These are phyloP conservation scores for Pluvianellus socialis DNA, from an alignment of 2,113 vertebrate genomes.

Conservation along the genomic window DNA sequence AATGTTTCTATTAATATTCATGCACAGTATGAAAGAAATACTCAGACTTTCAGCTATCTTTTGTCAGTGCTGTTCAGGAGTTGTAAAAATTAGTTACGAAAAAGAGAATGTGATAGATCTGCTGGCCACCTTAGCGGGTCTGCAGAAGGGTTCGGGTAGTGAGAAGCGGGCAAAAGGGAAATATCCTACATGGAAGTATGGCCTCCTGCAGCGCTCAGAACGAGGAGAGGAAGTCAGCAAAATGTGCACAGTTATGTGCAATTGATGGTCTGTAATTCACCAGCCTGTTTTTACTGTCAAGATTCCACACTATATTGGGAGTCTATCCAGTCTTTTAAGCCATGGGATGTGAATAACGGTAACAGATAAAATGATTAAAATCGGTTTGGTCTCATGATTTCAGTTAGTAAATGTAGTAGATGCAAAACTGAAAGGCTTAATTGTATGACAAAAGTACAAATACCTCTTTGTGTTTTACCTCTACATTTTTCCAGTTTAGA, in stretches of 20 bases:
- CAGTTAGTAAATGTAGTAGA: background rate
- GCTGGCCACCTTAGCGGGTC: background rate
- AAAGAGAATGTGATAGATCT: background rate
- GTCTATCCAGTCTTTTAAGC: background rate
- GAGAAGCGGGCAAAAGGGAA: background rate
- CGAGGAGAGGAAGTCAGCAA: background rate
- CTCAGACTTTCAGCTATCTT: background rate
- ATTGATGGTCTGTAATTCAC: background rate
- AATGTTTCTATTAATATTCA: background rate
- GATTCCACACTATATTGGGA: background rate
- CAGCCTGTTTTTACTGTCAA: conserved; percentile 2
- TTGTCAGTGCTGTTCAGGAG: background rate
- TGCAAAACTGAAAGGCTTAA: background rate
- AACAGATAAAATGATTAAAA: conserved; percentile 21
- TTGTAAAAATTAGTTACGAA: background rate
- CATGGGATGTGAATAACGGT: background rate
- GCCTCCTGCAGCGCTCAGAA: background rate
- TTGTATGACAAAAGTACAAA: background rate
- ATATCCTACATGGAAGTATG: background rate
- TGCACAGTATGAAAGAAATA: background rate
- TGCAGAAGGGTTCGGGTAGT: background rate
- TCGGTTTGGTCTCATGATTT: background rate
- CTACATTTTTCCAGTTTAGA: background rate
- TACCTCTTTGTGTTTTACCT: background rate
- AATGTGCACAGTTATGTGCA: background rate